Evolutionary conservation across 2,113 vertebrate genomes (phyloP), one percentile per base, ranked within the genome.

Genomic region (Suricata suricatta): DNA sequence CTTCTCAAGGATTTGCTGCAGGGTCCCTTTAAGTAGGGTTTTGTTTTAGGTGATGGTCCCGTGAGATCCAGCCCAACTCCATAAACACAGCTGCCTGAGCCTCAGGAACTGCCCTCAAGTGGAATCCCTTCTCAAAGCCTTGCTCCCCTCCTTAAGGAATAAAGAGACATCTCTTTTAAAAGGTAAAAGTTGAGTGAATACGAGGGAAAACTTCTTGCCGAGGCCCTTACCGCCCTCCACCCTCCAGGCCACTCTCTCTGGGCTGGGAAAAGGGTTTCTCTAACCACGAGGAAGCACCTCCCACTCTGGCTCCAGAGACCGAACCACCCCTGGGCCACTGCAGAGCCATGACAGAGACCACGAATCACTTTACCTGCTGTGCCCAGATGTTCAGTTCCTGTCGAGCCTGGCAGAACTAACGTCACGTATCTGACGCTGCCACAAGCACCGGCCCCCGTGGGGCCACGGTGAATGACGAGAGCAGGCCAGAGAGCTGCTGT

Each of bases 401-500:
- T 63, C 31, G 11, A 47, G 54, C 90, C 35, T 10, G 5, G 38
- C 38, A 81, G 29, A 47, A 66, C 52, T 17, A 44, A 54, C 41
- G 4, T 82, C 23, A 14, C 0, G 23, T 29, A 2, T 41, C 76
- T 38, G 54, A 38, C 19, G 14, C 52, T 23, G 23, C 88, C 63
- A 5, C 86, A 60, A 88, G 66, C 76, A 25, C 60, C 41, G 76
- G 71, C 23, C 89, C 86, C 54, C 52, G 44, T 44, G 72, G n/a
- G 69, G 83, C 79, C 74, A 16, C n/a, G 38, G 66, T 44, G 77
- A 97, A 90, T 84, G 92, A 95, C 72, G 71, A 3, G 1, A 35
- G 60, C 33, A 91, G 91, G 29, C 2, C 0, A 35, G 76, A 88
- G 38, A 14, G 82, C 72, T 76, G 89, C 96, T 98, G 92, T 86